A percentile compares a stretch with the other conserved stretches of the same genome.
These are phyloP conservation scores for Brachypalpus laphriformis DNA, from an alignment of 2,888 invertebrate genomes.

Conservation along the genomic window DNA sequence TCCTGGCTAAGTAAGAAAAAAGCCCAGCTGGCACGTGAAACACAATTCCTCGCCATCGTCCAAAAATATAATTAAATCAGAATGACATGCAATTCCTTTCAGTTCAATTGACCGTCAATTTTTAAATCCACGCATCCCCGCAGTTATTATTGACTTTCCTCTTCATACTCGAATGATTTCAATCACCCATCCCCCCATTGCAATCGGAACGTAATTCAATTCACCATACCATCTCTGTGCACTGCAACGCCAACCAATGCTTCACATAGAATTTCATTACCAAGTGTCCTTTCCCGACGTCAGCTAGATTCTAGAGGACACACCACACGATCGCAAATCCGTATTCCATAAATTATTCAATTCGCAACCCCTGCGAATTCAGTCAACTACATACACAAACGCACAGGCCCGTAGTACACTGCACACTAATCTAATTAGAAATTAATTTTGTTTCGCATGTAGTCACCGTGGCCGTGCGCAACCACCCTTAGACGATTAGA, in stretches of 20 bases:
- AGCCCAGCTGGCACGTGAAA: too few relatives aligned
- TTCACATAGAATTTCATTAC: conserved; percentile 51
- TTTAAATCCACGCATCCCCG: not conserved
- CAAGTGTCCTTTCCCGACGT: conserved; percentile 29
- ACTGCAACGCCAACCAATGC: conserved; percentile 26
- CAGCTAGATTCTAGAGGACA: conserved; percentile 28
- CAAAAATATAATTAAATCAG: not conserved
- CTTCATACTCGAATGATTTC: conserved; percentile 42
- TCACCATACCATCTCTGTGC: conserved; percentile 8
- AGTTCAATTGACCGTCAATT: not conserved
- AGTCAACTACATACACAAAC: not conserved
- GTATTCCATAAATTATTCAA: conserved; percentile 66
- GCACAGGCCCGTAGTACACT: not conserved
- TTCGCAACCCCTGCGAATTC: conserved; percentile 44
- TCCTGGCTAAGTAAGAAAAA: too few relatives aligned
- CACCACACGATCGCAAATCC: conserved; percentile 13
- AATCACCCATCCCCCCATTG: conserved; percentile 40
- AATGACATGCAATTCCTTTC: not conserved
- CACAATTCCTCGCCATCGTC: too few relatives aligned
- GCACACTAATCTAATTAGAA: conserved; percentile 68
- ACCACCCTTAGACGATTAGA: conserved; percentile 29
- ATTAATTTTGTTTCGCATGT: conserved; percentile 63
- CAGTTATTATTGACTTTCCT: conserved; percentile 1
- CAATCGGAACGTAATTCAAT: conserved; percentile 65
- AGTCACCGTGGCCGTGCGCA: conserved; percentile 28